phyloP scores from a whole-genome alignment of 1,140 invertebrate species.

The Drosophila takahashii region DNA sequence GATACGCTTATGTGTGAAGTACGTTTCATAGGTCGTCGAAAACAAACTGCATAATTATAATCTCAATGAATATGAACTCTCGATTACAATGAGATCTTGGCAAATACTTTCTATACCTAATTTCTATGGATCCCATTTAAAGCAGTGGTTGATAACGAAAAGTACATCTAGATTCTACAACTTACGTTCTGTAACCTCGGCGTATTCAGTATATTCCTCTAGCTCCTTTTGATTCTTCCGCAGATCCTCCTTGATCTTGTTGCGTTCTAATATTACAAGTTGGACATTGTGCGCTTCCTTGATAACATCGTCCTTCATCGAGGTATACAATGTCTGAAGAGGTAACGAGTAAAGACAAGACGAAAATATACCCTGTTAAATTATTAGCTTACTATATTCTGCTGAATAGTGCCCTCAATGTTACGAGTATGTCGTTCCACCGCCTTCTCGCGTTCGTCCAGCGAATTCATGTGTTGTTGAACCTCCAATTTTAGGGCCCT shows the following conservation, averaged over 20 bases:
- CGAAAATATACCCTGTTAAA: not conserved
- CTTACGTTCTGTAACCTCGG: conserved; percentile 54
- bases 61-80: no score
- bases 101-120: no score
- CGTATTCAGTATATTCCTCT: conserved; percentile 58
- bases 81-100: no score
- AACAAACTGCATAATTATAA: no score
- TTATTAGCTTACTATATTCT: conserved; percentile 84
- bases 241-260: conserved; percentile 85
- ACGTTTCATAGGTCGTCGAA: no score
- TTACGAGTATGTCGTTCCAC: conserved; percentile 85
- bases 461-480: conserved; percentile 50
- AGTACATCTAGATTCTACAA: no score
- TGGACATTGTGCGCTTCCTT: conserved; percentile 86
- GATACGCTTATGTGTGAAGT: no score
- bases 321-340: conserved; percentile 85
- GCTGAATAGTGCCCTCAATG: conserved; percentile 84
- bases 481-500: conserved; percentile 60
- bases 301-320: conserved; percentile 86
- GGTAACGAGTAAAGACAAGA: not conserved
- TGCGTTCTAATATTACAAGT: conserved; percentile 84
- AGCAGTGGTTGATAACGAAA: no score
- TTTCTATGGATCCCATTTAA: no score
- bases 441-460: conserved; percentile 69
- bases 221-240: conserved; percentile 61